Evolutionary conservation across 2,797 vertebrate genomes (phyloP).

Genomic region (Trachops cirrhosus): DNA sequence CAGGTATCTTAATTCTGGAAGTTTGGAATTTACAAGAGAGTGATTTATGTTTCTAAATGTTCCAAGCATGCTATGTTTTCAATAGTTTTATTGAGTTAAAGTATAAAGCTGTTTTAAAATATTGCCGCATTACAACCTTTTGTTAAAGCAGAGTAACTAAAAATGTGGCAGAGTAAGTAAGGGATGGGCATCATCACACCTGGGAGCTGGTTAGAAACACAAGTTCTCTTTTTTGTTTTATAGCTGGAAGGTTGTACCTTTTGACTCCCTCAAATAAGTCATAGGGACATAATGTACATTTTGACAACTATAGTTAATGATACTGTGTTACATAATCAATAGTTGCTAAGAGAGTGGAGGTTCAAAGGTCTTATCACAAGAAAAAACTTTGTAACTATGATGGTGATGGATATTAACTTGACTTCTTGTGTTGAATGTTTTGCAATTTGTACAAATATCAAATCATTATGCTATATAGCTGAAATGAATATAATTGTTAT

Average conservation of each 20-base stretch:
- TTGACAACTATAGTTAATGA: too few species aligned
- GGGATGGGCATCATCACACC: not conserved
- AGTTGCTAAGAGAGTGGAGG: not conserved
- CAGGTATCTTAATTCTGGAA: not conserved
- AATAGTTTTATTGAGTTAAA: constrained; percentile 19
- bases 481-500: not conserved
- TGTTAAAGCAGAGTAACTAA: not conserved
- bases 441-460: not conserved
- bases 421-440: not conserved
- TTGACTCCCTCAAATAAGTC: not conserved
- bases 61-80: not conserved
- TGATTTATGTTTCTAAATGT: not conserved
- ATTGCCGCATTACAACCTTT: not conserved
- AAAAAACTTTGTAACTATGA: not conserved
- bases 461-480: not conserved
- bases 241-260: not conserved
- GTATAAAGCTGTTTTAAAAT: not conserved
- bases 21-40: not conserved
- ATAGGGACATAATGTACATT: not conserved
- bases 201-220: not conserved
- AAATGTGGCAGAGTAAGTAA: not conserved
- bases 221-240: not conserved
- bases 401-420: not conserved
- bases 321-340: not conserved
- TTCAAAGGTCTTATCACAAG: not conserved